Evolutionary conservation across 2,113 vertebrate species (phyloP).

Genomic region (Muntiacus reevesi): DNA sequence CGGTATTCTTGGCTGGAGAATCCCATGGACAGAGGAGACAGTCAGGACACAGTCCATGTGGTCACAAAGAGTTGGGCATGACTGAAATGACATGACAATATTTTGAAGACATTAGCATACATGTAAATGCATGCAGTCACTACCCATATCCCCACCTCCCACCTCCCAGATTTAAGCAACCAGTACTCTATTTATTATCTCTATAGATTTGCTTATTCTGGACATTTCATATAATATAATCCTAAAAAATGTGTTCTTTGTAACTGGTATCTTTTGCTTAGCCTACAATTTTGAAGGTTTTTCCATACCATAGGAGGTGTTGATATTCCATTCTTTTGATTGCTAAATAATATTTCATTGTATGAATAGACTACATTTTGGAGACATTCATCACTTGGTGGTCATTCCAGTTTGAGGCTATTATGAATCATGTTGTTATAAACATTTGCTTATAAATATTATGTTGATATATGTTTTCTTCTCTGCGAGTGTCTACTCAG

Average conservation of each 20-base stretch:
- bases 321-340: neutral
- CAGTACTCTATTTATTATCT: neutral
- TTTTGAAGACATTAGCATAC: neutral
- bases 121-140: neutral
- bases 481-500: neutral
- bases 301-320: neutral
- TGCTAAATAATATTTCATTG: neutral
- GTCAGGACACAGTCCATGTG: neutral
- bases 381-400: neutral
- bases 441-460: neutral
- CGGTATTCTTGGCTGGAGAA: neutral
- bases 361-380: neutral
- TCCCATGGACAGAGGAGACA: neutral
- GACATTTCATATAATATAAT: neutral
- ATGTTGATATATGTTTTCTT: neutral
- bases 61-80: neutral
- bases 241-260: neutral
- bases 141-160: accelerated
- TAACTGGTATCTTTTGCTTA: neutral
- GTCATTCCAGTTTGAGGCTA: neutral
- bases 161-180: accelerated
- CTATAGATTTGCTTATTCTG: neutral
- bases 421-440: neutral
- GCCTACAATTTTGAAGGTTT: neutral
- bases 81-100: neutral